A percentile compares a stretch with the other conserved stretches of the same genome.
Conservation (phyloP, 2,888 invertebrate genomes). For the Choreutis nemorana region DNA sequence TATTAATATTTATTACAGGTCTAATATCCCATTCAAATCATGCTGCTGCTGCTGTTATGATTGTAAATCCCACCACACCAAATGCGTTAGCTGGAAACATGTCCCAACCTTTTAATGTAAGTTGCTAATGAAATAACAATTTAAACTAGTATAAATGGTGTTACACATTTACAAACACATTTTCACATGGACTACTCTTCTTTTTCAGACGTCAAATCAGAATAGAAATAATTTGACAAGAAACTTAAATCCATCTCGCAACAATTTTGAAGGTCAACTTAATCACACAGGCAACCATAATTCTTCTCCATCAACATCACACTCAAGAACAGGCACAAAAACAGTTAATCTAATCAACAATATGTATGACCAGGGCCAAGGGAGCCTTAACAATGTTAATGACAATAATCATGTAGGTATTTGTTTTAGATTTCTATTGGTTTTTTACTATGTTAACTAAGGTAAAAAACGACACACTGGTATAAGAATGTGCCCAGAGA, state of each 20-base stretch:
- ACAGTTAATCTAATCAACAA: conserved; percentile 57
- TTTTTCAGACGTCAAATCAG: conserved; percentile 43
- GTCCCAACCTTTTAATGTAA: conserved; percentile 51
- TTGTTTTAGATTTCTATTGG: no score
- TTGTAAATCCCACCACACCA: conserved; percentile 61
- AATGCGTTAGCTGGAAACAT: conserved; percentile 52
- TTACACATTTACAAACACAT: no score
- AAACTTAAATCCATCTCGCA: conserved; percentile 49
- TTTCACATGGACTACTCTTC: neutral
- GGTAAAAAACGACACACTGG: no score
- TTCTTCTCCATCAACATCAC: conserved; percentile 31
- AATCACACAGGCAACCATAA: conserved; percentile 41
- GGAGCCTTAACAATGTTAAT: conserved; percentile 46
- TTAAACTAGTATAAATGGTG: no score
- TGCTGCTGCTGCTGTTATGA: conserved; percentile 62
- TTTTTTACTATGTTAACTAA: neutral
- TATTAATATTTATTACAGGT: conserved; percentile 22
- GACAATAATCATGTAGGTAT: conserved; percentile 47
- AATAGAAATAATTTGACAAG: conserved; percentile 54
- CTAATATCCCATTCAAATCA: conserved; percentile 56
- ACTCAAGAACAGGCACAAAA: conserved; percentile 41
- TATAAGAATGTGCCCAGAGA: no score
- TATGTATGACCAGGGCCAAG: conserved; percentile 55
- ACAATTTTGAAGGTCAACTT: conserved; percentile 42
- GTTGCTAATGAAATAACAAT: conserved; percentile 16